Evolutionary conservation across 2,113 vertebrate species (phyloP).

Genomic region (Telmatochromis bifrenatus): DNA sequence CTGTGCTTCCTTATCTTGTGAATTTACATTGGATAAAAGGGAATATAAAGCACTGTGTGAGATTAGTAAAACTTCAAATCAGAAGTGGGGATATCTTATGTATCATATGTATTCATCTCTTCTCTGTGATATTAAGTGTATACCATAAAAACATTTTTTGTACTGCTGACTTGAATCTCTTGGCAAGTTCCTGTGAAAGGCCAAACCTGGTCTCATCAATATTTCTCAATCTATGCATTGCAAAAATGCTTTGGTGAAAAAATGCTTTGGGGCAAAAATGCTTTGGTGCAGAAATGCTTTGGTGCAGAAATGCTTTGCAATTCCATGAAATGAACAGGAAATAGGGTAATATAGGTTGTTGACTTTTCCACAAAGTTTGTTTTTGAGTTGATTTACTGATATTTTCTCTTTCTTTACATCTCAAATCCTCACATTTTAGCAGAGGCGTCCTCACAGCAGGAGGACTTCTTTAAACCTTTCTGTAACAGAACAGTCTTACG

Average conservation of each 20-base stretch:
- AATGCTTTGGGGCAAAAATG: not conserved
- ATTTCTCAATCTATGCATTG: not conserved
- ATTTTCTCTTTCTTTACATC: not conserved
- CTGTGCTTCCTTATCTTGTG: not conserved
- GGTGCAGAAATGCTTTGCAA: not conserved
- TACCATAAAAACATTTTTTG: not conserved
- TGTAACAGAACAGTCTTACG: not conserved
- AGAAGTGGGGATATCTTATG: not conserved
- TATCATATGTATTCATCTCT: not conserved
- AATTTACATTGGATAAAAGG: not conserved
- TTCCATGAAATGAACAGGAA: not conserved
- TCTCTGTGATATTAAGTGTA: not conserved
- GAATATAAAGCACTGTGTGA: not conserved
- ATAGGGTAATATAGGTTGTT: not conserved
- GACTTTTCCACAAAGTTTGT: not conserved
- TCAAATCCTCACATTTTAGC: not conserved
- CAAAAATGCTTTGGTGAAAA: not conserved
- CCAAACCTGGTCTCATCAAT: not conserved
- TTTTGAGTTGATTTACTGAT: not conserved
- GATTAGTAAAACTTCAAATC: not conserved
- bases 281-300: not conserved
- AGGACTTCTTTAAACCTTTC: not conserved
- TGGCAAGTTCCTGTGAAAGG: not conserved
- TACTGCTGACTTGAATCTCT: not conserved
- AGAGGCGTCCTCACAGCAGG: not conserved